Evolutionary conservation across 2,888 invertebrate genomes (phyloP).

Genomic region (Steinernema carpocapsae): DNA sequence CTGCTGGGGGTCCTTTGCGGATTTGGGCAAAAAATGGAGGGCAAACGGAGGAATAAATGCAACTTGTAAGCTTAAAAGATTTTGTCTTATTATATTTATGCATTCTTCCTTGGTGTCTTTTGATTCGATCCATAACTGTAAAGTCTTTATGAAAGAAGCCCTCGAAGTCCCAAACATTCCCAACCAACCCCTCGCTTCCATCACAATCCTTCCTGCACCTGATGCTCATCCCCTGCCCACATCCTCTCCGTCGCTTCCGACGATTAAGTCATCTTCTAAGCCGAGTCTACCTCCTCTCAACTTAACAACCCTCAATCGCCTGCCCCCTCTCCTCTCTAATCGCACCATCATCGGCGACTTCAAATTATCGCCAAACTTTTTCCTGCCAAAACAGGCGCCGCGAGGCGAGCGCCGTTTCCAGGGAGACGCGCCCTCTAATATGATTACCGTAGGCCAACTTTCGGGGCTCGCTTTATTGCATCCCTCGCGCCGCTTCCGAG

Average conservation of each 20-base stretch:
- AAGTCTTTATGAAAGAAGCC: too few species aligned
- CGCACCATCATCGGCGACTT: constrained; percentile 22
- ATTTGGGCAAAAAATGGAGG: neutral
- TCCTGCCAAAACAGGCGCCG: constrained; percentile 24
- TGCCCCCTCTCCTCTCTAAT: constrained; percentile 22
- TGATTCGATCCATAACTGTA: too few species aligned
- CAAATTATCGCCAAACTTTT: constrained; percentile 34
- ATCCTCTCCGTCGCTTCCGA: constrained; percentile 6
- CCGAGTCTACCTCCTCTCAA: too few species aligned
- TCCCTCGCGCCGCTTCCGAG: neutral
- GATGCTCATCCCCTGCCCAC: constrained; percentile 18
- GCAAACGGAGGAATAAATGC: too few species aligned
- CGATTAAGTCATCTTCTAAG: too few species aligned
- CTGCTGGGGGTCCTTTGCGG: neutral
- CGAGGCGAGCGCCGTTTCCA: constrained; percentile 27
- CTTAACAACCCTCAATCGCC: too few species aligned
- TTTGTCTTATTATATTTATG: too few species aligned
- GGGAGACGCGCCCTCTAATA: constrained; percentile 29
- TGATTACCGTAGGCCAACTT: constrained; percentile 4
- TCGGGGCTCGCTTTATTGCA: neutral
- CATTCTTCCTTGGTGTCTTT: too few species aligned
- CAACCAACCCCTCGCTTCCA: neutral
- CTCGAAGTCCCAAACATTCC: neutral
- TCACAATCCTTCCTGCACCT: neutral
- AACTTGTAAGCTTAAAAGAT: too few species aligned